A percentile compares a stretch with the other conserved stretches of the same genome.
Conservation (phyloP, 2,113 vertebrate species). For the Pantherophis guttatus region DNA sequence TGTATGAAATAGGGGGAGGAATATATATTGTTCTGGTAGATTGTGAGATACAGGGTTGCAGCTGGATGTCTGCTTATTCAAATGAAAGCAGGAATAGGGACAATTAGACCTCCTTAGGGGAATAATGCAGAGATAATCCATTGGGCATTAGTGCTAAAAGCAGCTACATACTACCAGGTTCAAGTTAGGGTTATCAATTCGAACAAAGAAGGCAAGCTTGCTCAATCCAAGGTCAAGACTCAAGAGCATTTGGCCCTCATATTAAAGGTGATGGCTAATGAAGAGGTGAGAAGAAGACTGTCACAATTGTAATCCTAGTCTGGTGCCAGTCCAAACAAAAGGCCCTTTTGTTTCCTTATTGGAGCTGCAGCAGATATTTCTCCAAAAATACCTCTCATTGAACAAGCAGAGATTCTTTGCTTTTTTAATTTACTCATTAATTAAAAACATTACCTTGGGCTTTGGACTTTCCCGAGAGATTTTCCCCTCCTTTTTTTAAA, state of each 20-base stretch:
- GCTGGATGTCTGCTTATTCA: not conserved
- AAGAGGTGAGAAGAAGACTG: not conserved
- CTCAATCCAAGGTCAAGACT: not conserved
- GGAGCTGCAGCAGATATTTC: not conserved
- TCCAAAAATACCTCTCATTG: not conserved
- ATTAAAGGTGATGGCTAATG: not conserved
- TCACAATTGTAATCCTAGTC: rapidly evolving
- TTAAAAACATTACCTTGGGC: not conserved
- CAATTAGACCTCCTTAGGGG: not conserved
- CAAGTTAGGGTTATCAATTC: not conserved
- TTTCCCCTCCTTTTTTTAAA: not conserved
- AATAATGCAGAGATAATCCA: not conserved
- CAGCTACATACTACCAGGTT: not conserved
- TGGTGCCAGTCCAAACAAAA: not conserved
- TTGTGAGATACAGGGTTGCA: not conserved
- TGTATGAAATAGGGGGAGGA: no score
- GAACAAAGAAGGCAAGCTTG: not conserved
- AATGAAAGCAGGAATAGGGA: no score
- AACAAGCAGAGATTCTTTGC: not conserved
- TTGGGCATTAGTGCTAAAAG: not conserved
- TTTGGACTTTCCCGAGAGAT: not conserved
- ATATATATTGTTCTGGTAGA: not conserved
- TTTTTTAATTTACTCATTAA: not conserved
- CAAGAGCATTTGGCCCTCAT: not conserved
- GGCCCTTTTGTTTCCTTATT: not conserved